These are phyloP conservation scores for Galerucella calmariensis DNA, from an alignment of 2,888 invertebrate species.

Conservation along the genomic window DNA sequence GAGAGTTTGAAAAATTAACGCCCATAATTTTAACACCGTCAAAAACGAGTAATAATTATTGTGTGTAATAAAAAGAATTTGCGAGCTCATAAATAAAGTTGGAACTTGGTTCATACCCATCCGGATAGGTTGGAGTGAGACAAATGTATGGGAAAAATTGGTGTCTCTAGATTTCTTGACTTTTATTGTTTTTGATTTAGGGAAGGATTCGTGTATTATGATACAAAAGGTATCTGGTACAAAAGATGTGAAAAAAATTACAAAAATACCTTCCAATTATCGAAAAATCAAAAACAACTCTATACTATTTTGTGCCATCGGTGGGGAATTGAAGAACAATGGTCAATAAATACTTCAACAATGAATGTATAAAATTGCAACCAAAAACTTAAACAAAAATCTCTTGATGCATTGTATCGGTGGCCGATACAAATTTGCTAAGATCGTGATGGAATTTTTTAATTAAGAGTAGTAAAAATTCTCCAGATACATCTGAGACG, in stretches of 20 bases:
- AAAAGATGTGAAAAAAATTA: too few relatives aligned
- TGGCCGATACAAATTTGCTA: constrained; percentile 18
- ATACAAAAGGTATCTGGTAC: too few relatives aligned
- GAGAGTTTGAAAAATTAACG: not conserved
- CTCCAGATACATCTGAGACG: not conserved
- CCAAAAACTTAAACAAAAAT: not conserved
- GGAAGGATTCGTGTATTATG: too few relatives aligned
- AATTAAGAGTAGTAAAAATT: not conserved
- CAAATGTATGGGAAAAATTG: too few relatives aligned
- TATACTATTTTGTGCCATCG: not conserved
- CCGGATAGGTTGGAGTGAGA: too few relatives aligned
- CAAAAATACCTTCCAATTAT: not conserved
- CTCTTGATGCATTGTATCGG: not conserved
- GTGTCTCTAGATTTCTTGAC: too few relatives aligned
- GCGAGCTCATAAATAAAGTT: too few relatives aligned
- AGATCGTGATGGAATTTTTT: constrained; percentile 27
- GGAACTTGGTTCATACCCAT: too few relatives aligned
- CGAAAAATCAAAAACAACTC: not conserved
- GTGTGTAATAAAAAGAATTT: not conserved
- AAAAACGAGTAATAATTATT: not conserved
- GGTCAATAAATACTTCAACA: constrained; percentile 13
- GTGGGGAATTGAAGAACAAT: constrained; percentile 3
- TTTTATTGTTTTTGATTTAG: too few relatives aligned
- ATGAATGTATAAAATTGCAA: not conserved
- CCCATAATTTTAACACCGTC: not conserved